These are phyloP conservation scores for Penaeus japonicus DNA, from an alignment of 1,140 invertebrate species.

Conservation along the genomic window DNA sequence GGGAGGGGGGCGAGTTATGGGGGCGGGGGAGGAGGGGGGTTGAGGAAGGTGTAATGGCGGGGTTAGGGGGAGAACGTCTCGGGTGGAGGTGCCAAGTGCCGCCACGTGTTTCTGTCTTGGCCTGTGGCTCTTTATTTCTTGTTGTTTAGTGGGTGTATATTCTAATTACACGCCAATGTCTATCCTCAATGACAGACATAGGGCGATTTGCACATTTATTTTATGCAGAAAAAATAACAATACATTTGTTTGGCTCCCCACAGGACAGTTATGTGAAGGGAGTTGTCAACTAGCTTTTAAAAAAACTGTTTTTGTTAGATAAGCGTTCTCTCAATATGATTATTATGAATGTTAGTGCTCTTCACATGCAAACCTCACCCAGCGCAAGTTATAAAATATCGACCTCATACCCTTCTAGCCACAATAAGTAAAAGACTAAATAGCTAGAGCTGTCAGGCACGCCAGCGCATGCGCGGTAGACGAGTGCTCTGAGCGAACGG, in stretches of 20 bases:
- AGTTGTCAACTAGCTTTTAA: background rate
- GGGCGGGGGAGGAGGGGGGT: background rate
- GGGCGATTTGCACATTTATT: no score
- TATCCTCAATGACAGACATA: background rate
- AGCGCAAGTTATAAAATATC: background rate
- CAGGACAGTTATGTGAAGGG: slow-evolving; percentile 47
- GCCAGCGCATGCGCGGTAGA: slow-evolving; percentile 32
- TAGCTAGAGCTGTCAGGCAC: background rate
- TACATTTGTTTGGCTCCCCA: slow-evolving; percentile 43
- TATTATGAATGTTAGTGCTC: no score
- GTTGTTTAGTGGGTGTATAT: background rate
- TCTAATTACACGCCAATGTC: no score
- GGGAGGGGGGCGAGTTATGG: background rate
- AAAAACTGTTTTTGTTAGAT: background rate
- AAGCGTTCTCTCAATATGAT: no score
- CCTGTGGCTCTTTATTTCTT: background rate
- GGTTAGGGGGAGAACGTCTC: slow-evolving; percentile 21
- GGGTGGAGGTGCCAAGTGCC: slow-evolving; percentile 11
- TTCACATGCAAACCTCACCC: background rate
- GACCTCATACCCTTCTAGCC: background rate
- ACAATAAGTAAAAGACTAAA: background rate
- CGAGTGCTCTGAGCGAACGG: slow-evolving; percentile 11
- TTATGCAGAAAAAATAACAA: background rate
- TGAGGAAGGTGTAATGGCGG: background rate
- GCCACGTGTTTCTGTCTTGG: background rate